These are phyloP conservation scores for Pristionchus exspectatus DNA, from an alignment of 2,888 invertebrate genomes.

Conservation along the genomic window DNA sequence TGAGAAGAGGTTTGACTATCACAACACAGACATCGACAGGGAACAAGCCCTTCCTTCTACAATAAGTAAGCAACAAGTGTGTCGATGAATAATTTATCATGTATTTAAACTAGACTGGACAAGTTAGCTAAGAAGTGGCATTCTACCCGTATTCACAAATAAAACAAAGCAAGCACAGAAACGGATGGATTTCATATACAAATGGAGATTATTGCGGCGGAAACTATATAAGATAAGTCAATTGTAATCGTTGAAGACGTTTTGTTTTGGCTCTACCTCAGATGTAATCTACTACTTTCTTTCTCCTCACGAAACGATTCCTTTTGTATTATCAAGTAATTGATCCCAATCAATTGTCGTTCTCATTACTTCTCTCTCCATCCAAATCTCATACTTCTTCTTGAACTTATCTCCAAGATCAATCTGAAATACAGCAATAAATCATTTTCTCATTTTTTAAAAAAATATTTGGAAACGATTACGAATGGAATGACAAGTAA, in stretches of 20 bases:
- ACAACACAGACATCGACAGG: constrained; percentile 18
- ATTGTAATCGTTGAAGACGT: neutral
- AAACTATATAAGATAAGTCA: neutral
- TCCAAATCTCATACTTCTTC: constrained; percentile 90
- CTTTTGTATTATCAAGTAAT: constrained; percentile 74
- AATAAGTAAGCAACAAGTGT: neutral
- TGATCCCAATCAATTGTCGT: constrained; percentile 83
- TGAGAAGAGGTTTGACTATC: neutral
- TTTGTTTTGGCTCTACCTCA: neutral
- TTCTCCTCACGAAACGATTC: constrained; percentile 51
- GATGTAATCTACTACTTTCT: neutral
- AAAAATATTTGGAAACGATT: too few species aligned
- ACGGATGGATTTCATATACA: constrained; percentile 17
- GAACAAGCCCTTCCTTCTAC: neutral
- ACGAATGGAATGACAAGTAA: neutral
- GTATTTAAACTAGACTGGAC: neutral
- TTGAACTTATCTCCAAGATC: constrained; percentile 72
- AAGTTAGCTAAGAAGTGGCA: constrained; percentile 26
- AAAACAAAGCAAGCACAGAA: constrained; percentile 25
- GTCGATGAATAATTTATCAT: constrained; percentile 24
- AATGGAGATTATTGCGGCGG: neutral
- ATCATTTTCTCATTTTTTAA: neutral
- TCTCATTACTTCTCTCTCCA: constrained; percentile 95
- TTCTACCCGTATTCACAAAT: constrained; percentile 30
- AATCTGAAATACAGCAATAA: neutral